Base-by-base conservation (phyloP, 2,113 vertebrate genomes). In the Ageneiosus marmoratus region DNA sequence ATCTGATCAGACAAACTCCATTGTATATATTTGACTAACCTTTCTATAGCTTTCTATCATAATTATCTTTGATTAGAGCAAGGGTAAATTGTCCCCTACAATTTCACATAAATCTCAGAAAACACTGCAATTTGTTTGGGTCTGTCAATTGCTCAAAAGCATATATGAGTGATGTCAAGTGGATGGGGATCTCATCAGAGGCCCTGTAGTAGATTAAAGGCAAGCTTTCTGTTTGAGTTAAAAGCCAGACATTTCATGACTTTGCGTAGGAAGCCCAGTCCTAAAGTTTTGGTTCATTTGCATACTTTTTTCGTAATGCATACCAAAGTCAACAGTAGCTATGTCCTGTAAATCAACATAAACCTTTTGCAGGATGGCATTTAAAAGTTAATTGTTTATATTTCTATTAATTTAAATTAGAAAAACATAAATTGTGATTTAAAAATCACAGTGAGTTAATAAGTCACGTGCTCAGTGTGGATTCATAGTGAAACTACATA, bases 181-280 rank as follows among this genome's bases (percentile, higher is more conserved):
- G 60, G 27, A 63, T 32, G 60, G 6, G 4, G 5, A 16, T 63
- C 27, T 60, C 34, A 50, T 65, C 77, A 79, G 16, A 79, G n/a
- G n/a, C 60, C 11, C 27, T 79, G 60, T 1, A 79, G 16, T 50
- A 67, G 60, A 65, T 65, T 58, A 58, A 77, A 58, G 29, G 60
- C 22, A 18, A 44, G 76, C 53, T 44, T 77, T 58, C 51, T 58
- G 34, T 37, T 58, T n/a, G 53, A 77, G 55, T 60, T 60, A 77
- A 41, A 41, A 77, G 74, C 51, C 32, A 56, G 18, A 77, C 22
- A n/a, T 76, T 37, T 76, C 11, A 11, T 60, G 50, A 34, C 51
- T 56, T 53, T 76, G 48, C 74, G 10, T 24, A 24, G 55, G 10
- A 27, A 20, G 11, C 13, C 12, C n/a, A 60, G 13, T 60, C n/a